These are phyloP conservation scores for Antennarius striatus DNA, from an alignment of 2,113 vertebrate species.

Conservation along the genomic window DNA sequence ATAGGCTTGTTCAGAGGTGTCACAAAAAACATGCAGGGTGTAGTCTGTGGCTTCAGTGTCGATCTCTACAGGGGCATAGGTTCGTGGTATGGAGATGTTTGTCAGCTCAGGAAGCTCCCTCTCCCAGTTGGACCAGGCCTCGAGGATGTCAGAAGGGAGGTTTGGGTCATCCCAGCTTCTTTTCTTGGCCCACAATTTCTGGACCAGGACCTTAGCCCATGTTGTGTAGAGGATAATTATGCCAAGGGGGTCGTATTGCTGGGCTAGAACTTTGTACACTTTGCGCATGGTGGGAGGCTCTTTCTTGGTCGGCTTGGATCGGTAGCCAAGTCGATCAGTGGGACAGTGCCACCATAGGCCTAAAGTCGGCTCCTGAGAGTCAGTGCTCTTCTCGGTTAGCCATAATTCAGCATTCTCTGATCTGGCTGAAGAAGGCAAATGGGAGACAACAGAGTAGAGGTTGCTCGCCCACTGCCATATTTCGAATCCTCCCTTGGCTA, in stretches of 20 bases:
- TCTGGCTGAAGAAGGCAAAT: too few species aligned
- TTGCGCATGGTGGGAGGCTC: not conserved
- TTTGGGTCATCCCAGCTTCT: not conserved
- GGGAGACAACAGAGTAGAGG: too few species aligned
- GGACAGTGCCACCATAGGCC: not conserved
- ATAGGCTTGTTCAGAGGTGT: too few species aligned
- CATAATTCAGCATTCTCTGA: not conserved
- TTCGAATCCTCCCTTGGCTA: too few species aligned
- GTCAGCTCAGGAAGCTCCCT: too few species aligned
- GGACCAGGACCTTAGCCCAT: not conserved
- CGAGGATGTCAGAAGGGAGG: too few species aligned
- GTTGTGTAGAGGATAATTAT: too few species aligned
- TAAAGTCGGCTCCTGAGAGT: not conserved
- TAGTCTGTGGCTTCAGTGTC: too few species aligned
- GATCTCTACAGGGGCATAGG: too few species aligned
- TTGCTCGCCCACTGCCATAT: conserved; percentile 1
- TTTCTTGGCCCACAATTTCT: not conserved
- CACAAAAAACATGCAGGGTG: too few species aligned
- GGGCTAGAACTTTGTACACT: not conserved
- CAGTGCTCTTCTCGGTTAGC: not conserved
- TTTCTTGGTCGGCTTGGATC: not conserved
- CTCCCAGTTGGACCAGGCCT: too few species aligned
- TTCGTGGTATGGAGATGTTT: not conserved
- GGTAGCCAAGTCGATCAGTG: not conserved
- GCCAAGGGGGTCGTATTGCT: not conserved